phyloP scores from a whole-genome alignment of 2,797 vertebrate species.

The Characodon lateralis region DNA sequence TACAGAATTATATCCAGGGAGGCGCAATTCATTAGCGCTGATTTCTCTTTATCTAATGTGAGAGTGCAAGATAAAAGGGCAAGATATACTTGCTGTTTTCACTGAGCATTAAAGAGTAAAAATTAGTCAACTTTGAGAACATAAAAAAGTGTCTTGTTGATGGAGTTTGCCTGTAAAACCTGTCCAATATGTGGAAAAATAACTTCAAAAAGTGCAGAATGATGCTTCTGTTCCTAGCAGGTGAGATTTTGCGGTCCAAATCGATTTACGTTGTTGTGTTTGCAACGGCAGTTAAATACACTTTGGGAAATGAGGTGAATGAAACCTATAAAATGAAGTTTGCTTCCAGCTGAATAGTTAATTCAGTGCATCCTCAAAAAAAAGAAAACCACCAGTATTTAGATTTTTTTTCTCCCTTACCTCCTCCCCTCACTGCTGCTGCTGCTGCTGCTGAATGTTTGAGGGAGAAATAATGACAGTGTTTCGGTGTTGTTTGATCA shows the following conservation, averaged over 20 bases:
- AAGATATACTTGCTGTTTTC: slow-evolving; percentile 10
- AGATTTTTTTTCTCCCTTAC: slow-evolving; percentile 33
- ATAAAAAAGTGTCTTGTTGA: neutral
- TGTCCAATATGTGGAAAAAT: slow-evolving; percentile 25
- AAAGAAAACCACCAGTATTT: slow-evolving; percentile 23
- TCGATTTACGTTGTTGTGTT: slow-evolving; percentile 76
- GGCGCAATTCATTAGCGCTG: slow-evolving; percentile 80
- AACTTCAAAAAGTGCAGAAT: slow-evolving; percentile 48
- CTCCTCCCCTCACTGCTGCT: slow-evolving; percentile 54
- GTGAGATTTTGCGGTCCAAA: slow-evolving; percentile 76
- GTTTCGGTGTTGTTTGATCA: slow-evolving; percentile 87
- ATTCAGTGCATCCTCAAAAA: slow-evolving; percentile 77
- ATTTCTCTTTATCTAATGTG: slow-evolving; percentile 77
- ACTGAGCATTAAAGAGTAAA: slow-evolving; percentile 28
- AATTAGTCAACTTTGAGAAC: slow-evolving; percentile 11
- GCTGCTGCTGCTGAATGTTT: slow-evolving; percentile 70
- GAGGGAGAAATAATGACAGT: slow-evolving; percentile 88
- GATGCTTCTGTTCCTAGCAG: slow-evolving; percentile 43
- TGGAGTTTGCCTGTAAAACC: slow-evolving; percentile 19
- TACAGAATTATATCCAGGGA: slow-evolving; percentile 81
- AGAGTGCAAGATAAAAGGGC: slow-evolving; percentile 54
- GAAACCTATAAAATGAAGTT: slow-evolving; percentile 86
- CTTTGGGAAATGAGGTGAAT: slow-evolving; percentile 83
- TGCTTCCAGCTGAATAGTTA: slow-evolving; percentile 85
- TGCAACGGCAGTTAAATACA: slow-evolving; percentile 74